Conservation (phyloP, 2,113 vertebrate genomes). For the cattle (Bos taurus) region DNA sequence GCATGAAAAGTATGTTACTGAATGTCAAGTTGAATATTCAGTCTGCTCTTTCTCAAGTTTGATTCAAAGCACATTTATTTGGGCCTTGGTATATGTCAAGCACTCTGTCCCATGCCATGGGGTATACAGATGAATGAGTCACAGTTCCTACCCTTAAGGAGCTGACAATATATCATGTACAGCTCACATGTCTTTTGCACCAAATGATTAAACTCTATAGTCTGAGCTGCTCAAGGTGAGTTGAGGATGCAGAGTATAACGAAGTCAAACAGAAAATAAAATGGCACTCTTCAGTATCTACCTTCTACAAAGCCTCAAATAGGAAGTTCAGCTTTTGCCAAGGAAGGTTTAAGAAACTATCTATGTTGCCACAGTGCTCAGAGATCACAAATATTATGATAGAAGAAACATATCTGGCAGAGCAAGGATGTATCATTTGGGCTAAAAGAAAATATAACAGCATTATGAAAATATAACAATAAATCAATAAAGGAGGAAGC, state of each 20-base stretch:
- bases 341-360: neutral
- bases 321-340: neutral
- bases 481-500: neutral
- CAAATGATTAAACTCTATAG: neutral
- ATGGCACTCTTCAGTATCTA: neutral
- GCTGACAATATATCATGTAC: neutral
- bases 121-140: neutral
- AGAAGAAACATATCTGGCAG: neutral
- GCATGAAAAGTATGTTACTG: constrained; percentile 15
- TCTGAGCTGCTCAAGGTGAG: neutral
- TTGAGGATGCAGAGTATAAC: neutral
- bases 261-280: neutral
- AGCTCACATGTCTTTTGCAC: neutral
- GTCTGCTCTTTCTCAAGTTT: constrained; percentile 3
- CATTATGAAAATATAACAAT: neutral
- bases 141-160: neutral
- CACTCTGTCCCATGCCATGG: neutral
- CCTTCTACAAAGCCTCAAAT: neutral
- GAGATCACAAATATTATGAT: neutral
- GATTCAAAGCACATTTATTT: constrained; percentile 24
- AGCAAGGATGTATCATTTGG: neutral
- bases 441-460: neutral
- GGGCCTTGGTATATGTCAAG: neutral
- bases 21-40: constrained; percentile 29
- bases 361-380: neutral